Percentiles rank a stretch among this genome's conserved stretches.
phyloP scores from a whole-genome alignment of 2,888 invertebrate genomes.

The Sussaba pulchella region DNA sequence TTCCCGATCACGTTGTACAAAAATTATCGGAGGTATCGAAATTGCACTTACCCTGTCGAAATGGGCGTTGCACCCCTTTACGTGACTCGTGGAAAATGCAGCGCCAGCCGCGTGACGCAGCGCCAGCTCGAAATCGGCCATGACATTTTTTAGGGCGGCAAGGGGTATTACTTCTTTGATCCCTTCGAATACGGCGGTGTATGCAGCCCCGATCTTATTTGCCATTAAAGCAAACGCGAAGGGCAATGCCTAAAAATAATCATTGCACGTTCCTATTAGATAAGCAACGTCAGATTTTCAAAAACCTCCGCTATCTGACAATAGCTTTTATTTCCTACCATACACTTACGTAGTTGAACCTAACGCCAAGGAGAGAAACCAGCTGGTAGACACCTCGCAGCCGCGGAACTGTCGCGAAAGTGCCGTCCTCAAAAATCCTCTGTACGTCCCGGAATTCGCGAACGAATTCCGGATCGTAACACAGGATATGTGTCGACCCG shows the following conservation, averaged over 20 bases:
- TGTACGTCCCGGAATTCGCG: neutral
- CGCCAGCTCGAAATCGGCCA: neutral
- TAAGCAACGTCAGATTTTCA: neutral
- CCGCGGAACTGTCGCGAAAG: conserved; percentile 26
- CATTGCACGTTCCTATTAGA: neutral
- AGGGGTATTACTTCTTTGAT: neutral
- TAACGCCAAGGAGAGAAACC: conserved; percentile 34
- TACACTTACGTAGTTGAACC: conserved; percentile 32
- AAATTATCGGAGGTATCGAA: too few species aligned
- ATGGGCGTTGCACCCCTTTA: conserved; percentile 37
- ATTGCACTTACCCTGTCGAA: conserved; percentile 36
- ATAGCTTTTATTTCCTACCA: neutral
- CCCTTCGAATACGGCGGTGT: conserved; percentile 24
- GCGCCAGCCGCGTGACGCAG: neutral
- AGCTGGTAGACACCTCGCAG: conserved; percentile 27
- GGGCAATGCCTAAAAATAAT: conserved; percentile 29
- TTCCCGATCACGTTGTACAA: too few species aligned
- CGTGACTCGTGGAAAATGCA: conserved; percentile 5
- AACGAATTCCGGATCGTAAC: neutral
- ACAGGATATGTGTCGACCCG: neutral
- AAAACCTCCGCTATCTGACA: neutral
- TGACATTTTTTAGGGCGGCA: neutral
- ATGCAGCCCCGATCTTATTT: conserved; percentile 19
- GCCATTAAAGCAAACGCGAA: conserved; percentile 32
- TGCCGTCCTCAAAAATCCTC: conserved; percentile 22